Evolutionary conservation across 2,888 invertebrate genomes (phyloP), one percentile per base, ranked within the genome.

Genomic region (Drosophila buzzatii): DNA sequence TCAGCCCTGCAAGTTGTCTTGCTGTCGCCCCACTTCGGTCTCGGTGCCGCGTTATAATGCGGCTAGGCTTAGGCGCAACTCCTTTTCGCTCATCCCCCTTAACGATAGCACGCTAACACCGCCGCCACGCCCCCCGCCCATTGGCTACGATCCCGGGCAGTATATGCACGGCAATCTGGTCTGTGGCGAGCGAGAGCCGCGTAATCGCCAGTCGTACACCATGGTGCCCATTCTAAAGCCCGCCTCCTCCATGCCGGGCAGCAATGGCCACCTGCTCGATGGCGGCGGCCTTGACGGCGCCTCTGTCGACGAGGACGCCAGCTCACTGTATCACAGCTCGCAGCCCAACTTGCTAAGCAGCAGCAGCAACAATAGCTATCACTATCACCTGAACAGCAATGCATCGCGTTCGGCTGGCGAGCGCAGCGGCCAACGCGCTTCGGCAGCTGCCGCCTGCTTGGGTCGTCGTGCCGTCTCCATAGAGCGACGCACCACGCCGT

Each of bases 221-320:
- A 84, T 92, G 89, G 80, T 91, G 81, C 85, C 92, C 37, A 91
- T 92, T 72, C 82, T 92, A 81, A 92, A 93, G 89, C 91, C 92
- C 37, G 90, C 92, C 58, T 89, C 90, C 52, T 93, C 93, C 58
- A 92, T 93, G 92, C 93, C 93, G 35, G 92, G 89, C 69, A 92
- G 93, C 53, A 67, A 82, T 18, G 69, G 71, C 35, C 84, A 85
- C 1, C 60, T 72, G 61, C 63, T 82, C 33, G 88, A 81, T 23
- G 87, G 76, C 3, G 79, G 74, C 35, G 81, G 70, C 39, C 75
- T 82, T 31, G 73, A 73, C 42, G 51, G 81, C 58, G 55, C 55
- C 33, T 65, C 82, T 7, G 52, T 70, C 53, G 79, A 82, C 31
- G 72, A 70, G 27, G 73, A 74, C 12, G 65, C 65, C 51, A 57